Percentiles rank a stretch among this genome's conserved stretches.
Evolutionary conservation across 2,888 invertebrate species (phyloP).

Genomic region (Biston stratarius): DNA sequence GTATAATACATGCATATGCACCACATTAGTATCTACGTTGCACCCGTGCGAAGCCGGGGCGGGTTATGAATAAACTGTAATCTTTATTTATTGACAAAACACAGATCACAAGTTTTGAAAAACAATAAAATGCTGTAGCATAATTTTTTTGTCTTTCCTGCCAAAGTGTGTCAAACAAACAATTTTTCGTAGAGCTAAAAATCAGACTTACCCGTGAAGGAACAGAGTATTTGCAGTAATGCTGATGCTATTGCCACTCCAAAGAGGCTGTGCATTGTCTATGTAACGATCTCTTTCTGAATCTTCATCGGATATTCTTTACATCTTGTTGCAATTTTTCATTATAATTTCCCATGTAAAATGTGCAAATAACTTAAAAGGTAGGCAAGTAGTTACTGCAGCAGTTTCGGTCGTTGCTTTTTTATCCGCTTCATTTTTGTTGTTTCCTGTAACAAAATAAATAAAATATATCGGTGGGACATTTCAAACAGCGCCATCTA

Average conservation of each 20-base stretch:
- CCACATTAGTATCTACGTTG: too few relatives aligned
- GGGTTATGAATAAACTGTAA: too few relatives aligned
- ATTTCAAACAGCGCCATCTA: too few relatives aligned
- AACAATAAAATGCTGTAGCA: too few relatives aligned
- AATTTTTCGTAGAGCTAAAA: not conserved
- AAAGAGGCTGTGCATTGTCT: slow-evolving; percentile 82
- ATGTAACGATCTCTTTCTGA: slow-evolving; percentile 66
- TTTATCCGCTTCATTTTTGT: slow-evolving; percentile 56
- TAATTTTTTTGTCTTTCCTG: too few relatives aligned
- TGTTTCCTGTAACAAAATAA: slow-evolving; percentile 61
- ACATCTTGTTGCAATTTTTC: slow-evolving; percentile 41
- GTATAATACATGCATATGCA: too few relatives aligned
- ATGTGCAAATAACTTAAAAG: not conserved
- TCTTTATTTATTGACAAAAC: too few relatives aligned
- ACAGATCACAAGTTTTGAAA: too few relatives aligned
- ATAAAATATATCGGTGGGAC: not conserved
- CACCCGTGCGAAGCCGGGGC: too few relatives aligned
- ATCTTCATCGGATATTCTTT: slow-evolving; percentile 74
- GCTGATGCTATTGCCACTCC: slow-evolving; percentile 76
- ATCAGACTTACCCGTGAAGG: slow-evolving; percentile 67
- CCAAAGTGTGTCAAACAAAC: not conserved
- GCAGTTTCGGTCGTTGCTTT: slow-evolving; percentile 43
- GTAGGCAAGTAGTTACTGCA: slow-evolving; percentile 11
- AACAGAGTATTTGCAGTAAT: slow-evolving; percentile 76
- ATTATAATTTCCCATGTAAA: slow-evolving; percentile 14